These are phyloP conservation scores for Myotis findleyi DNA, from an alignment of 2,797 vertebrate species.

Conservation along the genomic window DNA sequence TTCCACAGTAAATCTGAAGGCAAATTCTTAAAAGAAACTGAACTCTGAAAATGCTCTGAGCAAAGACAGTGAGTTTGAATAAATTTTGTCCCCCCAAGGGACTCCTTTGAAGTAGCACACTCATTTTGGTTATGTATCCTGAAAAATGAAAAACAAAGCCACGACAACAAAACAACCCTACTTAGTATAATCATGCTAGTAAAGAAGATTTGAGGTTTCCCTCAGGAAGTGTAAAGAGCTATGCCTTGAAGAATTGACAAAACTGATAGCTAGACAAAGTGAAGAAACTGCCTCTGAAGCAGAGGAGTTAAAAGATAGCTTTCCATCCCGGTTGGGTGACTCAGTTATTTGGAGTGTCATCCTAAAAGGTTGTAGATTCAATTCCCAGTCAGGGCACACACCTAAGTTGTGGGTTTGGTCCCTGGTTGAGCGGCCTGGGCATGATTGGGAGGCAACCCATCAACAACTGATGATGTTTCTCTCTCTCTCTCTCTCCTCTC, in stretches of 20 bases:
- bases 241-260: not conserved
- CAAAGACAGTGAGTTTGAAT: constrained; percentile 18
- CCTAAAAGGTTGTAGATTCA: not conserved
- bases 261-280: not conserved
- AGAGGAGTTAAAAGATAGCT: not conserved
- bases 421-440: not conserved
- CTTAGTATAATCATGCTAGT: not conserved
- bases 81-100: not conserved
- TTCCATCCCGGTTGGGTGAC: not conserved
- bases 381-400: not conserved
- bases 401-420: not conserved
- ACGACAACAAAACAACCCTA: not conserved
- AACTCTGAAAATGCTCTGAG: constrained; percentile 16
- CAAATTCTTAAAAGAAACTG: not conserved
- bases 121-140: not conserved
- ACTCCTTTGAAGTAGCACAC: constrained; percentile 41
- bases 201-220: not conserved
- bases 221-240: not conserved
- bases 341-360: not conserved
- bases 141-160: not conserved
- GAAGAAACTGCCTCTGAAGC: not conserved
- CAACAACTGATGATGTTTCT: not conserved
- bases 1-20: constrained; percentile 10
- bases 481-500: too few species aligned
- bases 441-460: not conserved